Evolutionary conservation across 30 jellyfish, hydroid and myxozoan genomes (phyloP), one percentile per base, ranked within the genome.

Genomic region (Chironex yamaguchii): DNA sequence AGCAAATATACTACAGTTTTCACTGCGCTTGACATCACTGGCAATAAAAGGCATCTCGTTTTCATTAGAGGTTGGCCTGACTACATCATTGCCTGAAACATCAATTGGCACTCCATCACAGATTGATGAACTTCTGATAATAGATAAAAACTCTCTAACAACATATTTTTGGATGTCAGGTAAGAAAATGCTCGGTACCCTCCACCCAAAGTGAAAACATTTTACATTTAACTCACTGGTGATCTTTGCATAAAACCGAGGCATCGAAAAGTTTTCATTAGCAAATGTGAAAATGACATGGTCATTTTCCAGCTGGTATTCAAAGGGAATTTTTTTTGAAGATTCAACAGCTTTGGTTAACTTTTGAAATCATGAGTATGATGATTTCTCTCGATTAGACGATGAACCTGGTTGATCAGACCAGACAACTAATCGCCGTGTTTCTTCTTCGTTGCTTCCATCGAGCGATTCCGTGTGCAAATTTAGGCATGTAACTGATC

Each of bases 401-500:
- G 76, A n/a, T n/a, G n/a, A 11, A 20, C 23, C 71, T 32, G 3
- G 71, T 32, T 3, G 71, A 54, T 54, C 71, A n/a, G 31, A 54
- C 79, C 86, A 2, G 75, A 36, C 4, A 72, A 42, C 6, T 17
- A 22, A 25, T 48, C 28, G 87, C 52, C 76, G 76, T 28, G 34
- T n/a, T 74, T 52, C 87, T 49, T 36, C 30, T 58, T 28, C 23
- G 36, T 72, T n/a, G 32, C 66, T 33, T n/a, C 50, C 79, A 29
- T 73, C 86, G 20, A 14, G 81, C 14, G 81, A 76, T 51, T 28
- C 31, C 34, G 21, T 51, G 25, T 66, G 90, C 90, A 78, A 54
- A 78, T 78, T 71, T 71, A 29, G 17, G 35, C 85, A 28, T 35
- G 85, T 6, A 71, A 71, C 85, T 54, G 81, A 52, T 31, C 90